Evolutionary conservation across 2,113 vertebrate genomes (phyloP).

Genomic region (Ammodytes marinus): DNA sequence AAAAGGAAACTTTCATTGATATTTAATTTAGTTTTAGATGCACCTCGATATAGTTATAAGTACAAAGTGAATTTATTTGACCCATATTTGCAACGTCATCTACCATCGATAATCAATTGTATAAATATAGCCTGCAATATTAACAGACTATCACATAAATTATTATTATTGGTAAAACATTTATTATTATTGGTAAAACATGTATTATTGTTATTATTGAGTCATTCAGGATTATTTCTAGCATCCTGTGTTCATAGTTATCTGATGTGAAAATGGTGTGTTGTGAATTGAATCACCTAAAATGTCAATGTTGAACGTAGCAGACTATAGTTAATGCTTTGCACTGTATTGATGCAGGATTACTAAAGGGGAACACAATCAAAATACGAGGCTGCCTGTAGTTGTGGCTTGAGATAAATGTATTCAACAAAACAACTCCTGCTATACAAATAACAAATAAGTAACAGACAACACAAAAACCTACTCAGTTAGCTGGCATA

Average conservation of each 20-base stretch:
- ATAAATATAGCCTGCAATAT: too few relatives aligned
- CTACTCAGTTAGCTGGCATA: background rate
- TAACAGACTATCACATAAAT: too few relatives aligned
- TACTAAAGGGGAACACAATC: conserved; percentile 1
- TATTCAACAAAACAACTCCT: background rate
- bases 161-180: too few relatives aligned
- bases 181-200: background rate
- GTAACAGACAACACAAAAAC: background rate
- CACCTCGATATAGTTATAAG: too few relatives aligned
- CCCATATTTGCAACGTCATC: too few relatives aligned
- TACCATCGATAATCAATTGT: too few relatives aligned
- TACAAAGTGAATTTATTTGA: too few relatives aligned
- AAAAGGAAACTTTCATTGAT: too few relatives aligned
- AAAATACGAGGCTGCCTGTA: background rate
- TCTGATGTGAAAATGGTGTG: background rate
- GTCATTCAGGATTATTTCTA: background rate
- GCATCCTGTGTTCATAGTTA: background rate
- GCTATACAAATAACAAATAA: background rate
- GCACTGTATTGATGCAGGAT: background rate
- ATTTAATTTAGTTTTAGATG: too few relatives aligned
- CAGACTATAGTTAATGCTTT: background rate
- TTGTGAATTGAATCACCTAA: background rate
- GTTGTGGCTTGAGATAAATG: background rate
- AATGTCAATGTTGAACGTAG: background rate
- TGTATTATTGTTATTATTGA: background rate